These are phyloP conservation scores for Prietella phreatophila DNA, from an alignment of 2,113 vertebrate genomes.

Conservation along the genomic window DNA sequence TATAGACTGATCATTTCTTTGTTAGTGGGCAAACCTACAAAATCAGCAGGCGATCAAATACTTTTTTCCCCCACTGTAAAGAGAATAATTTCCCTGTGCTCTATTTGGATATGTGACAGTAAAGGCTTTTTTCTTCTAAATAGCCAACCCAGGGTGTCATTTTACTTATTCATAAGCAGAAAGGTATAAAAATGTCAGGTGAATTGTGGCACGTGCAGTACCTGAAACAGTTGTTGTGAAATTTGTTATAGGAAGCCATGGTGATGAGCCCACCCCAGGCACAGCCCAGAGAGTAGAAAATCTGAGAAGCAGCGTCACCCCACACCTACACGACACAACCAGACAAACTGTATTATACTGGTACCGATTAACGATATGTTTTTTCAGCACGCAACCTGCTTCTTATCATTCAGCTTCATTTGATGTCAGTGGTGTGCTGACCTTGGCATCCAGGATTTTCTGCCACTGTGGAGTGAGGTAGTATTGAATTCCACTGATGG, in stretches of 20 bases:
- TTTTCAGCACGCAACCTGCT: background rate
- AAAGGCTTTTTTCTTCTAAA: background rate
- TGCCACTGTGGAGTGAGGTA: conserved; percentile 98
- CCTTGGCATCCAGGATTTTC: conserved; percentile 96
- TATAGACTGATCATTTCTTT: no score
- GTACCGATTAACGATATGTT: background rate
- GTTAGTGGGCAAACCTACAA: no score
- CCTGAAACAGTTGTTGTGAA: conserved; percentile 98
- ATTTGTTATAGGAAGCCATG: conserved; percentile 99
- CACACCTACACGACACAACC: conserved; percentile 78
- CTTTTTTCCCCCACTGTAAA: no score
- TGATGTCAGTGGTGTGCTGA: conserved; percentile 50
- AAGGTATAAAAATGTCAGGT: background rate
- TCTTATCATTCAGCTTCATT: background rate
- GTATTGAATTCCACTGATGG: conserved; percentile 89
- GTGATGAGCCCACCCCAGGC: conserved; percentile 98
- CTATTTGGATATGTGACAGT: background rate
- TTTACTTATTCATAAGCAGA: background rate
- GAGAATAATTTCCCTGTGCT: background rate
- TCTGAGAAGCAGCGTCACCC: conserved; percentile 97
- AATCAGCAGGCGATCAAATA: no score
- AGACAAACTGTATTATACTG: background rate
- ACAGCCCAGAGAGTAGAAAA: conserved; percentile 96
- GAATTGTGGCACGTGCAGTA: background rate
- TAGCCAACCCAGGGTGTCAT: background rate